A percentile compares a stretch with the other conserved stretches of the same genome.
phyloP scores from a whole-genome alignment of 2,888 invertebrate species.

The Blera fallax region DNA sequence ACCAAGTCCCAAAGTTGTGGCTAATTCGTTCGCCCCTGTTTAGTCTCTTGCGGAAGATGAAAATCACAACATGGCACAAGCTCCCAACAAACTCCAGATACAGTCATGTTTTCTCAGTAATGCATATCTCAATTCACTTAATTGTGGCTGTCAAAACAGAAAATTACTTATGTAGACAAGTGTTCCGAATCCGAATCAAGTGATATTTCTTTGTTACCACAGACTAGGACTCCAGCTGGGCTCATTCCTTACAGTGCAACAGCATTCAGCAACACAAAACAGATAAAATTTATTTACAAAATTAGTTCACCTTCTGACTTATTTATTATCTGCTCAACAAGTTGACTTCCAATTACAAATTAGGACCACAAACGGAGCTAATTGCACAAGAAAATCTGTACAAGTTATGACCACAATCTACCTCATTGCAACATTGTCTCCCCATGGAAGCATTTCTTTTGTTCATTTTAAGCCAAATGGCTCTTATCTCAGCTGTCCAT shows the following conservation, averaged over 20 bases:
- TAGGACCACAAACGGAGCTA: constrained; percentile 66
- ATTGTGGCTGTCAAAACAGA: constrained; percentile 15
- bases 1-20: too few species aligned
- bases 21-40: too few species aligned
- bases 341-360: constrained; percentile 64
- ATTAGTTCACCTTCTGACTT: constrained; percentile 69
- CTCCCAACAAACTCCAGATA: background rate
- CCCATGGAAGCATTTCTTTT: background rate
- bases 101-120: background rate
- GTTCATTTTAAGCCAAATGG: background rate
- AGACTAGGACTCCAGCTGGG: constrained; percentile 56
- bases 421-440: constrained; percentile 28
- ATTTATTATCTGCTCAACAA: constrained; percentile 68
- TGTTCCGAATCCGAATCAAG: constrained; percentile 31
- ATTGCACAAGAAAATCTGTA: constrained; percentile 64
- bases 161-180: constrained; percentile 39
- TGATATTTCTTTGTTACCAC: constrained; percentile 48
- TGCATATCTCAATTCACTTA: background rate
- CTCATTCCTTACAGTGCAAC: constrained; percentile 18
- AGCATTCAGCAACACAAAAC: constrained; percentile 31
- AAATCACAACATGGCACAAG: background rate
- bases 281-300: constrained; percentile 56
- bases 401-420: background rate
- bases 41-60: background rate
- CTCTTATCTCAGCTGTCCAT: constrained; percentile 10